These are phyloP conservation scores for Elaphurus davidianus DNA, from an alignment of 2,113 vertebrate species.

Conservation along the genomic window DNA sequence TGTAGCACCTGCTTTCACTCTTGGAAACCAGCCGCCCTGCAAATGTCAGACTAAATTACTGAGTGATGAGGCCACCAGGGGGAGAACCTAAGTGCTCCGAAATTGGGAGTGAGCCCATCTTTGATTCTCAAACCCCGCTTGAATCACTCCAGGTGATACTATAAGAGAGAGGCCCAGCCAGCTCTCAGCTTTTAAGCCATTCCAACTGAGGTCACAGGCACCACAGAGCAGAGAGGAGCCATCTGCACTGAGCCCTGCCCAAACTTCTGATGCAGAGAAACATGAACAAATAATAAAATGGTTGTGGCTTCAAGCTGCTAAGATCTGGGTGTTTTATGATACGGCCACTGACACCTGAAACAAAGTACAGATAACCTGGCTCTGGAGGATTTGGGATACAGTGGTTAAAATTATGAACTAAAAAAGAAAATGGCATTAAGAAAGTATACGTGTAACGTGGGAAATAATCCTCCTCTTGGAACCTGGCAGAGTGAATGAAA, in stretches of 20 bases:
- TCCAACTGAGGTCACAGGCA: not conserved
- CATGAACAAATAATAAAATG: not conserved
- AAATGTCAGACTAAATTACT: conserved; percentile 19
- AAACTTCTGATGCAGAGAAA: not conserved
- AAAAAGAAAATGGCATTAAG: not conserved
- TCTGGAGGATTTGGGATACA: not conserved
- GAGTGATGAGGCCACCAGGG: not conserved
- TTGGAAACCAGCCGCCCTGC: not conserved
- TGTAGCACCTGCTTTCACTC: not conserved
- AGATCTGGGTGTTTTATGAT: not conserved
- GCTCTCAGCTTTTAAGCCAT: not conserved
- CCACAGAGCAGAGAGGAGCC: not conserved
- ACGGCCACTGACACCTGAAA: not conserved
- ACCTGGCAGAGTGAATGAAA: not conserved
- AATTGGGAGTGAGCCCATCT: not conserved
- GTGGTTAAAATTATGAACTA: conserved; percentile 2
- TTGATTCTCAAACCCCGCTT: not conserved
- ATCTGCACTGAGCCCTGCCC: not conserved
- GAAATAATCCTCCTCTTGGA: not conserved
- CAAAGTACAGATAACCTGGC: not conserved
- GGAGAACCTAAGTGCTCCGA: not conserved
- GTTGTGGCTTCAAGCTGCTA: not conserved
- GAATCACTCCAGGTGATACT: not conserved
- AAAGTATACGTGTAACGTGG: not conserved
- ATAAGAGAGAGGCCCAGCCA: not conserved